A percentile compares a stretch with the other conserved stretches of the same genome.
These are phyloP conservation scores for Drosophila kurseongensis DNA, from an alignment of 1,140 invertebrate species.

Conservation along the genomic window DNA sequence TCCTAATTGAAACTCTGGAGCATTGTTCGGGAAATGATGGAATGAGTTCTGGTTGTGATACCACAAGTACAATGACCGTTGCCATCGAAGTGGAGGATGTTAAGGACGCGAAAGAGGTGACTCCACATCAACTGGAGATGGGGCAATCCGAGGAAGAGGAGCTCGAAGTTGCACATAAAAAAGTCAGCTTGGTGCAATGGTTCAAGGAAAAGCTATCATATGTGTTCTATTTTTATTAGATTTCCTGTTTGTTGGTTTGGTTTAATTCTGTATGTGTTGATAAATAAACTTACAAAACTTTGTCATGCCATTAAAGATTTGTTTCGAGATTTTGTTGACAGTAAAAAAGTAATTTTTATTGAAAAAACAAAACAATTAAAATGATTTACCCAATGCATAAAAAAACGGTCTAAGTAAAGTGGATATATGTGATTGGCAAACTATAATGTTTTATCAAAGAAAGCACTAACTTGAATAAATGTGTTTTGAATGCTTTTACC, in stretches of 20 bases:
- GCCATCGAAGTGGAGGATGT: background rate
- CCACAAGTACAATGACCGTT: background rate
- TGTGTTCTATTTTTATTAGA: constrained; percentile 50
- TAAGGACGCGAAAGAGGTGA: background rate
- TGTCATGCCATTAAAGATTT: background rate
- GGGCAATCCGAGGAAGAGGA: background rate
- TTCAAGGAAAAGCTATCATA: constrained; percentile 57
- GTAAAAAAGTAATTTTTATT: too few relatives aligned
- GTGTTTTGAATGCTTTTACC: too few relatives aligned
- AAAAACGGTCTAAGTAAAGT: too few relatives aligned
- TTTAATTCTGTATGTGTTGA: background rate
- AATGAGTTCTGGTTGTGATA: too few relatives aligned
- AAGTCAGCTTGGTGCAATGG: constrained; percentile 35
- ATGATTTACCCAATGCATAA: too few relatives aligned
- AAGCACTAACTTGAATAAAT: too few relatives aligned
- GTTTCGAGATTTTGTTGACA: too few relatives aligned
- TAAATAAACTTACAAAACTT: background rate
- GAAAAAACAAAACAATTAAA: too few relatives aligned
- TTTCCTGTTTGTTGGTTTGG: background rate
- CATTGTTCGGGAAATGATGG: background rate
- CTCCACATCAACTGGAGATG: background rate
- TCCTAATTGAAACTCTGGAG: constrained; percentile 6
- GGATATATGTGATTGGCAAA: too few relatives aligned
- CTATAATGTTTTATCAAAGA: too few relatives aligned
- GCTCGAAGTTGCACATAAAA: background rate